Base-by-base conservation (phyloP, 2,888 invertebrate species). In the Caenorhabditis afra region DNA sequence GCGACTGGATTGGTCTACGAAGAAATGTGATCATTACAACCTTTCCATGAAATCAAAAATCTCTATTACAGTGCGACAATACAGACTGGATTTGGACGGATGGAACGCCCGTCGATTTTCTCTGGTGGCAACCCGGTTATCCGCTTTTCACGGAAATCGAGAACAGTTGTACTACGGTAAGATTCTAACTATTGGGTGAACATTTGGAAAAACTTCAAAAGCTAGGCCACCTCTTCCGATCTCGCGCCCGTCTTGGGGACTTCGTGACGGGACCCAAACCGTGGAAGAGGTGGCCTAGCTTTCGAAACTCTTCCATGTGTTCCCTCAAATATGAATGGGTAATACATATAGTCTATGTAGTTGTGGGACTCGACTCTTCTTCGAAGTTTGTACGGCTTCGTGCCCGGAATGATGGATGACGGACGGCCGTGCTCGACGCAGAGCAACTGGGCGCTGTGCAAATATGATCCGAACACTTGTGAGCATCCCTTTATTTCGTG, bases 61-160 rank as follows among this genome's bases (percentile, higher is more conserved):
- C n/a, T 22, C 3, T 16, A 1, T 59, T 70, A n/a, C 59, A 70
- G 68, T 70, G 68, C 23, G 61, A 70, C 22, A 70, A 70, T 20
- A 53, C 61, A 3, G 58, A 7, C 1, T 70, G 61, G 59, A 52
- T 29, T 39, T 70, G 68, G 68, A 70, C 68, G 3, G 68, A 70
- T 37, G 68, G 68, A 7, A 53, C 68, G 4, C 68, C 68, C 0
- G 68, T 70, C 0, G 68, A 70, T 29, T 70, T 53, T 22, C 53
- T 61, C 8, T 61, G 68, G 59, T 70, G 68, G 68, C 58, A 70
- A 37, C 68, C 68, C 2, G 45, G 53, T 5, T 70, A 70, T 45
- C 68, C 68, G 16, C 41, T 35, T 8, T 61, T 53, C 20, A 53
- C 52, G 5, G 44, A 44, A 14, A 53, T 61, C 1, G 68, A 70